Evolutionary conservation across 2,888 invertebrate species (phyloP), one percentile per base, ranked within the genome.

Genomic region (Torymus tubicola): DNA sequence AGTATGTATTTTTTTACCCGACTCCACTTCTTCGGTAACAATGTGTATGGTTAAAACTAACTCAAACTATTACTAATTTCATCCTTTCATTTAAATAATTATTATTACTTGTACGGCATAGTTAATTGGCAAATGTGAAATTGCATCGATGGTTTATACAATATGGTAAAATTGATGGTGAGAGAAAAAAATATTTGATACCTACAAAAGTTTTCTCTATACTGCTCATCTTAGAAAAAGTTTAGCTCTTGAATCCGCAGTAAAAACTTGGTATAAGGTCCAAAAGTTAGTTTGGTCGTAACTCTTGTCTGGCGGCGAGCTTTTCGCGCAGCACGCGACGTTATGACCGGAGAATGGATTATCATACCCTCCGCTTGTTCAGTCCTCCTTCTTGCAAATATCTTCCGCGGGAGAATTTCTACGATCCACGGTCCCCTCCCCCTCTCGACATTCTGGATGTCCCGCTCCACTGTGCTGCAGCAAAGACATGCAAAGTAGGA

Each of bases 271-370:
- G 57, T 58, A 64, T 18, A 60, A 75, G 42, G 58, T 63, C 31
- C n/a, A 71, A 75, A 80, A 80, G 80, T 80, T 85, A 84, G 87
- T 87, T 89, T 87, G 88, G 88, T 88, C 89, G 88, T 90, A 90
- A 90, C 89, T 90, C 90, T 90, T 89, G 90, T 90, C 90, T 90
- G 88, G 90, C 88, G 88, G 90, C 88, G 89, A 89, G 89, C 89
- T 90, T 90, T 89, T 88, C 87, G 87, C 87, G 85, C 86, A 86
- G 21, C 42, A 42, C 42, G 60, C 86, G 85, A 86, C 87, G 88
- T 90, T 90, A 90, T 90, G 90, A 89, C 89, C 90, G 87, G 85
- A 88, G 88, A 90, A 90, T 88, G 88, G 89, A 90, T 90, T 90
- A 90, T 90, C 89, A 87, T 84, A 83, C 79, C 77, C 68, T 50